A percentile compares a stretch with the other conserved stretches of the same genome.
These are phyloP conservation scores for Phylloscopus trochilus DNA, from an alignment of 2,113 vertebrate genomes.

Conservation along the genomic window DNA sequence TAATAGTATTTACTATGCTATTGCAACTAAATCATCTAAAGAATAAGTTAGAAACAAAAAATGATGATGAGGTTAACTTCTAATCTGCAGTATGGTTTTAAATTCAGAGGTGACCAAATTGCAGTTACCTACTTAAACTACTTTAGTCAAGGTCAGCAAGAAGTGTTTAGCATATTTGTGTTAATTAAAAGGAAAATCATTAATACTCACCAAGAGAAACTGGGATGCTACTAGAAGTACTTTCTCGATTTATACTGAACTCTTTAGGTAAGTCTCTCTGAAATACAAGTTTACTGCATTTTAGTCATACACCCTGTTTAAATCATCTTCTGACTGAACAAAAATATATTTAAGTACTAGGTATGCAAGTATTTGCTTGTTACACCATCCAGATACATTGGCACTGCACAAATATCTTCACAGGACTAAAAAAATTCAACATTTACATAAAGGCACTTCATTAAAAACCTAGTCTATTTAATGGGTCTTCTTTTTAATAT, in stretches of 20 bases:
- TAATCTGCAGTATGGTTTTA: not conserved
- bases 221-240: not conserved
- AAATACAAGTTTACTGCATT: slow-evolving; percentile 19
- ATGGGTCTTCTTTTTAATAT: not conserved
- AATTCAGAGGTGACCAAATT: not conserved
- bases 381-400: not conserved
- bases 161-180: not conserved
- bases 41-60: not conserved
- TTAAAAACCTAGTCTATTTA: not conserved
- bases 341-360: not conserved
- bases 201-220: slow-evolving; percentile 66
- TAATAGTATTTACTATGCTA: not conserved
- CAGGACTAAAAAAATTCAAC: not conserved
- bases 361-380: not conserved
- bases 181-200: not conserved
- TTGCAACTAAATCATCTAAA: not conserved
- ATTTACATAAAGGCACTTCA: not conserved
- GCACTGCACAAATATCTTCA: not conserved
- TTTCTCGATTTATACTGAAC: slow-evolving; percentile 28
- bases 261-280: slow-evolving; percentile 61
- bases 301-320: not conserved
- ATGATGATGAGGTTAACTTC: not conserved
- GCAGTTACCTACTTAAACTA: not conserved
- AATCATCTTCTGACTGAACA: not conserved
- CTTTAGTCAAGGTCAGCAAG: not conserved